Evolutionary conservation across 2,113 vertebrate species (phyloP).

Genomic region (Calypte anna): DNA sequence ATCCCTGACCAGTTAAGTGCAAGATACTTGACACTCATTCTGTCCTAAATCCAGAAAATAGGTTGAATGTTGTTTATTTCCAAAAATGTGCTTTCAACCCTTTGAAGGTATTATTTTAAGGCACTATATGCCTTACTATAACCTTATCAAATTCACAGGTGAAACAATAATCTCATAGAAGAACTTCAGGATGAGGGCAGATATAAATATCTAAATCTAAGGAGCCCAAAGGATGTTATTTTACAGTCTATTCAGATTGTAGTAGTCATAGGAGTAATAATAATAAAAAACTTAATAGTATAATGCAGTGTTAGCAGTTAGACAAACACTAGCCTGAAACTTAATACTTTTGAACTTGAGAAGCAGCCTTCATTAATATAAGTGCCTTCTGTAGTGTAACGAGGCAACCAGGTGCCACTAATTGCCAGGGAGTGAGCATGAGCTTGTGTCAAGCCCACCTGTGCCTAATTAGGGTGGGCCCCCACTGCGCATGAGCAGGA

Average conservation of each 20-base stretch:
- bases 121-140: not conserved
- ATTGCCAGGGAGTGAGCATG: too few relatives aligned
- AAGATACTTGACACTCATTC: not conserved
- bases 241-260: constrained; percentile 6
- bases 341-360: constrained; percentile 24
- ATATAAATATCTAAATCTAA: not conserved
- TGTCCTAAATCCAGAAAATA: not conserved
- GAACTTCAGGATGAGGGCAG: constrained; percentile 9
- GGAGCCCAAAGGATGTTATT: constrained; percentile 14
- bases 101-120: not conserved
- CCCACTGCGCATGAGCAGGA: too few relatives aligned
- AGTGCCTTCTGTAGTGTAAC: not conserved
- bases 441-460: too few relatives aligned
- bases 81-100: not conserved
- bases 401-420: too few relatives aligned
- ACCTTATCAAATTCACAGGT: not conserved
- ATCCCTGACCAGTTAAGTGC: not conserved
- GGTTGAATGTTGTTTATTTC: not conserved
- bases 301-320: not conserved
- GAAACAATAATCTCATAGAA: constrained; percentile 9
- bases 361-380: not conserved
- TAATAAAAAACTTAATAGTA: constrained; percentile 11
- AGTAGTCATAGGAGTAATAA: not conserved
- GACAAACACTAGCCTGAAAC: not conserved
- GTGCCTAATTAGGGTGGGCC: too few relatives aligned